Evolutionary conservation across 1,140 invertebrate species (phyloP), one percentile per base, ranked within the genome.

Genomic region (Vollenhovia emeryi): DNA sequence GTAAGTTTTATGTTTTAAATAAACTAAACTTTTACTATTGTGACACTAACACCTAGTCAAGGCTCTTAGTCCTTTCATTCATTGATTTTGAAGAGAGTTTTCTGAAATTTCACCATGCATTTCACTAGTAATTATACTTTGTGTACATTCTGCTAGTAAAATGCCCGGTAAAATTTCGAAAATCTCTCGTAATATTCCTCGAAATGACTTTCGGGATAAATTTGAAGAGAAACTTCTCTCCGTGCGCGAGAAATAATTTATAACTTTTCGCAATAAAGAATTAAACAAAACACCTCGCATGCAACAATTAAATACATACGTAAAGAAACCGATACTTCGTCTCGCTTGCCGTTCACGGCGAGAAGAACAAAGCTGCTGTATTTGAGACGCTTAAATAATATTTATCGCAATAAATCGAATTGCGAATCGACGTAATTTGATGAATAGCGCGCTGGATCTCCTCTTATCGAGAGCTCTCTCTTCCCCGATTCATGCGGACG

Each of bases 401-500:
- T 64, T 78, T 21, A 36, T 66, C 21, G 59, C 11, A 33, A 36
- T 52, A 66, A 64, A 78, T 64, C 30, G 27, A n/a, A 64, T 68
- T 69, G 24, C 24, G 18, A 71, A 40, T 66, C 62, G 36, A 24
- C 62, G 48, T 68, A 43, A 66, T 73, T 71, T 73, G 50, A 80
- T 43, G 24, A 57, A 73, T 55, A 57, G 30, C 59, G 15, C 5
- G 48, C 36, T 40, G 15, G n/a, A 68, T 73, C n/a, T 57, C 18
- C 36, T 66, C 68, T 78, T 73, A 86, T 74, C 59, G 45, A 59
- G 27, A 43, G n/a, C 43, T 21, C 11, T 52, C 43, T 52, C 36
- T 40, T 52, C 5, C n/a, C 6, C 15, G 36, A 48, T 52, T 73
- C 62, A 36, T 86, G 48, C 33, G 55, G 48, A 76, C 82, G 74